These are phyloP conservation scores for Seira ritae DNA, from an alignment of 2,888 invertebrate species.

Conservation along the genomic window DNA sequence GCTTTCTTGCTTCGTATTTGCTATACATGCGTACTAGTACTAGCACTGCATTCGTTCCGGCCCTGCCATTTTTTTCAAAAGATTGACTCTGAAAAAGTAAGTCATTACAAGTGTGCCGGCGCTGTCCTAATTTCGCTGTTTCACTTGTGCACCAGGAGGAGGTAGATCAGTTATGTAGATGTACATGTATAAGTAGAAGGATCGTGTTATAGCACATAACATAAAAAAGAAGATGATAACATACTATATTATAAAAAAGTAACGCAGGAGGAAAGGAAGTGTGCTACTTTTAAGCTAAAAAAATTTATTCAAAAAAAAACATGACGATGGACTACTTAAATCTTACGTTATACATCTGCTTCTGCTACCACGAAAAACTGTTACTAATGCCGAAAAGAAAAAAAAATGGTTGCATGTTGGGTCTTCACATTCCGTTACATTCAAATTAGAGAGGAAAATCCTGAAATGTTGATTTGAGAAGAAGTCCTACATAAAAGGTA, in stretches of 20 bases:
- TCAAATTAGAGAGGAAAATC: no score
- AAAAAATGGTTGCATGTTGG: not conserved
- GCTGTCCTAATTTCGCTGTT: constrained; percentile 12
- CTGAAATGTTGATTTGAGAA: no score
- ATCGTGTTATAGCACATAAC: not conserved
- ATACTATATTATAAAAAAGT: no score
- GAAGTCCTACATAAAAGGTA: no score
- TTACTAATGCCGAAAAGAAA: not conserved
- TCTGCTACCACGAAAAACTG: no score
- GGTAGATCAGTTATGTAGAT: not conserved
- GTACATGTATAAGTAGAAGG: not conserved
- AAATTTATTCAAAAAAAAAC: not conserved
- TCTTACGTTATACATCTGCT: no score
- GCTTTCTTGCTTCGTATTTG: not conserved
- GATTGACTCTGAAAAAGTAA: constrained; percentile 12
- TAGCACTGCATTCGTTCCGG: not conserved
- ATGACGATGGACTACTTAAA: not conserved
- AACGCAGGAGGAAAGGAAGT: not conserved
- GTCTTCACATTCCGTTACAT: no score
- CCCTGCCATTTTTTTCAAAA: not conserved
- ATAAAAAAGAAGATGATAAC: no score
- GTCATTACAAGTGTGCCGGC: constrained; percentile 19
- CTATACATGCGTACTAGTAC: not conserved
- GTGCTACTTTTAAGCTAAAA: not conserved
- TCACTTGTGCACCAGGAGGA: not conserved